Evolutionary conservation across 2,113 vertebrate species (phyloP).

Genomic region (Phalacrocorax pelagicus): DNA sequence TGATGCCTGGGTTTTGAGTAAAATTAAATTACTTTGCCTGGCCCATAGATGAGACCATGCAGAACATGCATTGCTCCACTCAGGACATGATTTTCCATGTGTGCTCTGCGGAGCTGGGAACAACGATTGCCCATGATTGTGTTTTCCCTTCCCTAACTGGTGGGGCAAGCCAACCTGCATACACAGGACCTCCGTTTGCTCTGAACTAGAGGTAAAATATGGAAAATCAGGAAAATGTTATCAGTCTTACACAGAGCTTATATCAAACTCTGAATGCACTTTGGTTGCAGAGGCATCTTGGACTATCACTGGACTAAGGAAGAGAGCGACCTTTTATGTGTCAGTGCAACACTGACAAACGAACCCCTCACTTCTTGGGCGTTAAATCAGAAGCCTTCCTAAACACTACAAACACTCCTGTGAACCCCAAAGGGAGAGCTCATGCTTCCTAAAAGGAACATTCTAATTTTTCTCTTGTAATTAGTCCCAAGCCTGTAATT

Average conservation of each 20-base stretch:
- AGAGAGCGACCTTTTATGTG: not conserved
- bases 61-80: not conserved
- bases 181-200: accelerated
- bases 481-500: slow-evolving; percentile 13
- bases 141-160: not conserved
- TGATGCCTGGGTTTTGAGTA: slow-evolving; percentile 13
- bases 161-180: not conserved
- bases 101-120: not conserved
- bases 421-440: not conserved
- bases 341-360: not conserved
- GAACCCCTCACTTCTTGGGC: not conserved
- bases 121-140: accelerated
- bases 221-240: not conserved
- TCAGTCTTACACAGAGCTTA: not conserved
- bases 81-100: not conserved
- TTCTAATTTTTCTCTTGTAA: not conserved
- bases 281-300: not conserved
- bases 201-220: not conserved
- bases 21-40: slow-evolving; percentile 57
- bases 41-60: not conserved
- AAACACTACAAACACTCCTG: not conserved
- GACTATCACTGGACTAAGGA: not conserved
- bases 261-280: accelerated
- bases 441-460: not conserved
- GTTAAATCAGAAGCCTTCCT: not conserved